Evolutionary conservation across 2,888 invertebrate genomes (phyloP).

Genomic region (Augiades crinisus): DNA sequence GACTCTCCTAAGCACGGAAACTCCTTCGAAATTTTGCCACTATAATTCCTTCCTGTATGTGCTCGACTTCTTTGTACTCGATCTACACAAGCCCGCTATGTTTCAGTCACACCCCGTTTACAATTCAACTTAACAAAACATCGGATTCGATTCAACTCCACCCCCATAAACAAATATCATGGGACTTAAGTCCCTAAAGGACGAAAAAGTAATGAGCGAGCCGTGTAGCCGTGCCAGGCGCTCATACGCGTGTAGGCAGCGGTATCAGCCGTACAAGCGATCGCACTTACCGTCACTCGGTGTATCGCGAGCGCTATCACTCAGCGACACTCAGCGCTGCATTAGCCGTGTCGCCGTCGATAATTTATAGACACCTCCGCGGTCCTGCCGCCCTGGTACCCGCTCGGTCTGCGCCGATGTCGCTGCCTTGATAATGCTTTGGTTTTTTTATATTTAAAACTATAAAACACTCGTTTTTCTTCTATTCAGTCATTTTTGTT

Average conservation of each 20-base stretch:
- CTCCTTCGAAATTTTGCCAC: too few species aligned
- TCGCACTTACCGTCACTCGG: constrained; percentile 75
- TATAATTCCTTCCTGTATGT: too few species aligned
- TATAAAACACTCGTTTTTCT: too few species aligned
- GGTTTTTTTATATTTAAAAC: too few species aligned
- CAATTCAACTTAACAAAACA: not conserved
- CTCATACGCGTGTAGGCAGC: constrained; percentile 51
- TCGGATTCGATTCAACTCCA: constrained; percentile 11
- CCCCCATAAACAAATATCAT: constrained; percentile 24
- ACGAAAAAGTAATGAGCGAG: constrained; percentile 51
- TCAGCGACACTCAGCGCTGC: constrained; percentile 70
- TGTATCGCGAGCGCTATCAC: constrained; percentile 73
- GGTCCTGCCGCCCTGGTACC: constrained; percentile 60
- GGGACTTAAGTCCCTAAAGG: constrained; percentile 38
- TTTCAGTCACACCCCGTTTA: too few species aligned
- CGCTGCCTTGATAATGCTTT: not conserved
- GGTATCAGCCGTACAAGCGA: constrained; percentile 76
- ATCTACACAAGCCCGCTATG: too few species aligned
- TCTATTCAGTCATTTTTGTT: too few species aligned
- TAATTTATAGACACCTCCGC: constrained; percentile 69
- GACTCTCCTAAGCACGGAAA: too few species aligned
- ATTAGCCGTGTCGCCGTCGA: constrained; percentile 73
- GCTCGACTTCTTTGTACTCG: too few species aligned
- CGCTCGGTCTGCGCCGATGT: constrained; percentile 52
- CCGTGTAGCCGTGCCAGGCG: constrained; percentile 48